Percentiles rank a stretch among this genome's conserved stretches.
These are phyloP conservation scores for Trematocara zebra DNA, from an alignment of 2,113 vertebrate genomes.

Conservation along the genomic window DNA sequence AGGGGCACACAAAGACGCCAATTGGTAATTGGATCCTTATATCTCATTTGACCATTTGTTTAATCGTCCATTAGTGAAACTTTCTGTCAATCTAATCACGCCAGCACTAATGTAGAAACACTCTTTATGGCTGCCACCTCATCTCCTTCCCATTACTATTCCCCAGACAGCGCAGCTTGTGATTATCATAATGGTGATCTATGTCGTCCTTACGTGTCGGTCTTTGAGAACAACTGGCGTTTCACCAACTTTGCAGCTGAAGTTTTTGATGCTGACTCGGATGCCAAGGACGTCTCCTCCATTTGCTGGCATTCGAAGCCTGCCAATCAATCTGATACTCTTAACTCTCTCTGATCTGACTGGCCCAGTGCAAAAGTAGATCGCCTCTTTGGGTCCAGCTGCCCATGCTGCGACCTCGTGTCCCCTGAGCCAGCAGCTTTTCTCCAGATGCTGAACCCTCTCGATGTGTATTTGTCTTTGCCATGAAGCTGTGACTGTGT, in stretches of 20 bases:
- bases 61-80: constrained; percentile 67
- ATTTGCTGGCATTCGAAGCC: constrained; percentile 41
- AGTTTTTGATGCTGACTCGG: constrained; percentile 54
- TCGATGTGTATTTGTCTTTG: constrained; percentile 37
- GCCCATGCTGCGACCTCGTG: constrained; percentile 13
- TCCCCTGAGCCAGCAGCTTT: constrained; percentile 57
- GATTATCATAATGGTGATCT: constrained; percentile 71
- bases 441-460: constrained; percentile 4
- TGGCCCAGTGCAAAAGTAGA: constrained; percentile 13
- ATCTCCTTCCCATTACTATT: constrained; percentile 71
- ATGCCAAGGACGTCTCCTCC: constrained; percentile 52
- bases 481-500: constrained; percentile 10
- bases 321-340: constrained; percentile 57
- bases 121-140: constrained; percentile 63
- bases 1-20: constrained; percentile 21
- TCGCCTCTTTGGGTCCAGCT: neutral
- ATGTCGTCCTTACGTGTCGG: constrained; percentile 66
- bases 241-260: constrained; percentile 52
- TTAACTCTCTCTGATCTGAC: constrained; percentile 17
- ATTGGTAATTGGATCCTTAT: constrained; percentile 53
- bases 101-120: constrained; percentile 56
- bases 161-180: constrained; percentile 52
- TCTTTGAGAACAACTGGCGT: constrained; percentile 54
- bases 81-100: constrained; percentile 64
- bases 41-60: constrained; percentile 61